These are phyloP conservation scores for Drosophila dives DNA, from an alignment of 2,888 invertebrate genomes.

Conservation along the genomic window DNA sequence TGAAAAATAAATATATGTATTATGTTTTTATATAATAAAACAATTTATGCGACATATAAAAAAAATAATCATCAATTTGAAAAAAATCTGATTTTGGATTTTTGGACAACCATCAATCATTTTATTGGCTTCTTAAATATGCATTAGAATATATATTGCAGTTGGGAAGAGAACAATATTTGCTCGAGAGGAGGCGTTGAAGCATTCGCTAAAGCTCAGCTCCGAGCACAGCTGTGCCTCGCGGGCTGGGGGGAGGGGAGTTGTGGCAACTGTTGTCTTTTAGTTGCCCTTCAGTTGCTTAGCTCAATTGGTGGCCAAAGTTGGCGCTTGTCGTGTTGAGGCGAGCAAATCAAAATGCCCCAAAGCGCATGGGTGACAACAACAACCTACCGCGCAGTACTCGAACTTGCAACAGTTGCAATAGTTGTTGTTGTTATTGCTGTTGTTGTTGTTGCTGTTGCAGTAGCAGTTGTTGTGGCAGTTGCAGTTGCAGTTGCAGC, in stretches of 20 bases:
- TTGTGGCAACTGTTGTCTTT: neutral
- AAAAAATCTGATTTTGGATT: neutral
- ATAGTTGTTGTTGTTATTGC: conserved; percentile 36
- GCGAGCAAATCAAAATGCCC: conserved; percentile 61
- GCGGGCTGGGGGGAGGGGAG: neutral
- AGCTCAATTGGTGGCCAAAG: conserved; percentile 65
- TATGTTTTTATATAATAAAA: neutral
- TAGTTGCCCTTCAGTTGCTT: conserved; percentile 1
- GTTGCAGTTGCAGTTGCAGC: conserved; percentile 55
- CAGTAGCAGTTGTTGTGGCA: conserved; percentile 42
- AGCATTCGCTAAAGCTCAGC: neutral
- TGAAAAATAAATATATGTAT: neutral
- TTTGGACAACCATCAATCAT: neutral
- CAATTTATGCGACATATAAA: neutral
- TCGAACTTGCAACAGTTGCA: conserved; percentile 39
- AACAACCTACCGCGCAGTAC: conserved; percentile 65
- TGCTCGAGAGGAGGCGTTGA: neutral
- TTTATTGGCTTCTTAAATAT: neutral
- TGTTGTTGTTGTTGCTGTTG: conserved; percentile 43
- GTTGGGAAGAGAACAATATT: neutral
- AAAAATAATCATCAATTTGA: neutral
- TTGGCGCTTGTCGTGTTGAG: conserved; percentile 68
- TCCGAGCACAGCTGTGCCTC: neutral
- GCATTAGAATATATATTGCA: neutral
- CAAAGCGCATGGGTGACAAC: conserved; percentile 52